Evolutionary conservation across 2,113 vertebrate genomes (phyloP).

Genomic region (Dinomys branickii): DNA sequence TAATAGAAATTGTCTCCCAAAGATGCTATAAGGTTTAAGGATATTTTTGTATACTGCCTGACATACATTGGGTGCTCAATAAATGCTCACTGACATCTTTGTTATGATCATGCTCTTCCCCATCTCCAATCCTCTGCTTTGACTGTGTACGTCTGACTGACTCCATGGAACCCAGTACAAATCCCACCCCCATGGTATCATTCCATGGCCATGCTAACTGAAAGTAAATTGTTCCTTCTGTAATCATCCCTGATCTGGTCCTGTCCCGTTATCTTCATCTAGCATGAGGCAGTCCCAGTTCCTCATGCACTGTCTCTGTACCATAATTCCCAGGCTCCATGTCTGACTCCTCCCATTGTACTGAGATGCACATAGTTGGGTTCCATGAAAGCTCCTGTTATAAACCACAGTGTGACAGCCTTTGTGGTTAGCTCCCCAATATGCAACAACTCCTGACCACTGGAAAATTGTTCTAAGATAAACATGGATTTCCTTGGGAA

Average conservation of each 20-base stretch:
- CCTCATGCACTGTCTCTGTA: background rate
- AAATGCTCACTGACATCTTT: background rate
- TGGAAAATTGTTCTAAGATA: background rate
- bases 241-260: background rate
- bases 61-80: background rate
- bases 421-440: background rate
- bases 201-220: background rate
- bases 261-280: background rate
- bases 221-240: background rate
- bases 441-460: background rate
- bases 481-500: background rate
- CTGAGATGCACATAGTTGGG: background rate
- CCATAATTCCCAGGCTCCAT: background rate
- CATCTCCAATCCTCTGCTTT: background rate
- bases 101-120: background rate
- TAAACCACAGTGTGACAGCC: rapidly evolving
- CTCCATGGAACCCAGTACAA: background rate
- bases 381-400: background rate
- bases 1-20: background rate
- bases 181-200: background rate
- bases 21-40: background rate
- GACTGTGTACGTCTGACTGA: background rate
- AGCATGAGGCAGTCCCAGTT: background rate
- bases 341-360: background rate
- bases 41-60: background rate